phyloP scores from a whole-genome alignment of 2,113 vertebrate species.

The Gymnogyps californianus region DNA sequence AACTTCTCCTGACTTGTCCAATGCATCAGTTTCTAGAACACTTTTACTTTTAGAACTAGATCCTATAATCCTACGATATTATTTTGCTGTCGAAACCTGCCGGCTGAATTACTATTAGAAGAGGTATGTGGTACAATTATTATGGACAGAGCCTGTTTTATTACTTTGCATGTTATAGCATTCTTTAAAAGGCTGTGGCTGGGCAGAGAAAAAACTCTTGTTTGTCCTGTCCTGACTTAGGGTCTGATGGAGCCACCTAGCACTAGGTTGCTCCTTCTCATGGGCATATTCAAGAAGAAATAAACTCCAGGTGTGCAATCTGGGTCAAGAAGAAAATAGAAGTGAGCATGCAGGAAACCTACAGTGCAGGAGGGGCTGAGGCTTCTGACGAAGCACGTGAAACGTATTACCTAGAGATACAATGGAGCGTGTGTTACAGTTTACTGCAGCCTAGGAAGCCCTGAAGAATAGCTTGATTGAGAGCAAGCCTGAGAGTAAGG shows the following conservation, averaged over 20 bases:
- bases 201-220: not conserved
- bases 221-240: not conserved
- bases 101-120: not conserved
- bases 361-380: not conserved
- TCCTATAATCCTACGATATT: not conserved
- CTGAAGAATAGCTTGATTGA: not conserved
- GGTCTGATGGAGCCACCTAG: not conserved
- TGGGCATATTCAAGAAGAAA: not conserved
- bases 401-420: not conserved
- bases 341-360: not conserved
- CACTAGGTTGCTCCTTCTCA: not conserved
- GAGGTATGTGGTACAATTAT: not conserved
- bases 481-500: not conserved
- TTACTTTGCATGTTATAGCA: not conserved
- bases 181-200: not conserved
- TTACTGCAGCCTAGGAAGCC: not conserved
- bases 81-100: not conserved
- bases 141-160: not conserved
- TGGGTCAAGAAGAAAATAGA: not conserved
- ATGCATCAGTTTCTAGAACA: not conserved
- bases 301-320: not conserved
- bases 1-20: not conserved
- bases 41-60: not conserved
- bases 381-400: not conserved
- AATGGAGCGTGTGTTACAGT: too few relatives aligned